phyloP scores from a whole-genome alignment of 30 jellyfish, hydroid and myxozoan species.

The Aurelia aurita region DNA sequence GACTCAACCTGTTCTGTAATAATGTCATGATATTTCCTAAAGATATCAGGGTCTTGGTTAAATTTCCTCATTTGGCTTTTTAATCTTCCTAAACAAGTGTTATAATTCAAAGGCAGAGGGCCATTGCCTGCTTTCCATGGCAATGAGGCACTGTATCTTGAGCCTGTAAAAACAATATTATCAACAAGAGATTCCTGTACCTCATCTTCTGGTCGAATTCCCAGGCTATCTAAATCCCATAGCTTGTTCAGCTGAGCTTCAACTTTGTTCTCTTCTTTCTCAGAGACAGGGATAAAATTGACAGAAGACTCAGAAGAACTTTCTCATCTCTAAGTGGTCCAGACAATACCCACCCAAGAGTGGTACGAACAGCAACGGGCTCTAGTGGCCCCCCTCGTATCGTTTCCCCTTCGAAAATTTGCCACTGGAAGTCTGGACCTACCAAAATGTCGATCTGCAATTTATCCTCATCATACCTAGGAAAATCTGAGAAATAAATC shows the following conservation, averaged over 20 bases:
- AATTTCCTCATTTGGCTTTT: slow-evolving; percentile 15
- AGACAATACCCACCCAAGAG: slow-evolving; percentile 13
- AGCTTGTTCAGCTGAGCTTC: slow-evolving; percentile 8
- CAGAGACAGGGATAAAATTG: neutral
- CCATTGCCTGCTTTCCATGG: slow-evolving; percentile 54
- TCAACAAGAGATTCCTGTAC: slow-evolving; percentile 20
- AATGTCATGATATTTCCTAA: too few relatives aligned
- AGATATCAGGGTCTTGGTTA: too few relatives aligned
- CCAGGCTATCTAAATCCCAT: slow-evolving; percentile 40
- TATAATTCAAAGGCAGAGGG: slow-evolving; percentile 9
- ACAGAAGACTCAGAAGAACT: neutral
- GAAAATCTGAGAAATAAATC: too few relatives aligned
- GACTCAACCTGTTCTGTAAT: too few relatives aligned
- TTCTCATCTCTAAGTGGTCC: too few relatives aligned
- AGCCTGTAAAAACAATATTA: slow-evolving; percentile 17
- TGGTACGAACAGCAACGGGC: slow-evolving; percentile 14
- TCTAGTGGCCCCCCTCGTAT: slow-evolving; percentile 39
- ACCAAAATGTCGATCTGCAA: too few relatives aligned
- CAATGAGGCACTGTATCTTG: slow-evolving; percentile 20
- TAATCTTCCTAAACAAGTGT: neutral
- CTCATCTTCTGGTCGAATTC: slow-evolving; percentile 10
- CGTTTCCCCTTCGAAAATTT: neutral
- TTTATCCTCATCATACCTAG: too few relatives aligned
- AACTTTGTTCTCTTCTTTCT: neutral
- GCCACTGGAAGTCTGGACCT: slow-evolving; percentile 8